Percentiles rank a stretch among this genome's conserved stretches.
Evolutionary conservation across 1,140 invertebrate species (phyloP).

Genomic region (Littorina saxatilis): DNA sequence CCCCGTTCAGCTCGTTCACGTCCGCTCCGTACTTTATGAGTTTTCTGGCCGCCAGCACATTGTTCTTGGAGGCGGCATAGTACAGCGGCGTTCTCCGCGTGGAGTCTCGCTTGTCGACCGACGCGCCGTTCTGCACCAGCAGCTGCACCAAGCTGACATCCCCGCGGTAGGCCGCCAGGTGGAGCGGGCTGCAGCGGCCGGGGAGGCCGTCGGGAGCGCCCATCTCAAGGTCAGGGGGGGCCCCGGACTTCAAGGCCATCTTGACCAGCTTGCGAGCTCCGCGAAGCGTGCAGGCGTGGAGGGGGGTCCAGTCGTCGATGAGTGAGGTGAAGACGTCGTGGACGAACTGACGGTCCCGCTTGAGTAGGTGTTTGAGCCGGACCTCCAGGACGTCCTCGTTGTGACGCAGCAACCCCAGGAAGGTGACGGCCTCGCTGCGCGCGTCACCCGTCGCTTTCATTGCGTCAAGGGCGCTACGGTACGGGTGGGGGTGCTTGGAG

Average conservation of each 20-base stretch:
- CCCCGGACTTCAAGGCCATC: slow-evolving; percentile 59
- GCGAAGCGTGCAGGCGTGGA: slow-evolving; percentile 68
- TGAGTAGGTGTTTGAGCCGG: slow-evolving; percentile 58
- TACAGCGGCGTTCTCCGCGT: slow-evolving; percentile 55
- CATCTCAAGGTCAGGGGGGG: slow-evolving; percentile 64
- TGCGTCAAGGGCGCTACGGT: too few relatives aligned
- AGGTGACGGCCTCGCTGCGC: slow-evolving; percentile 53
- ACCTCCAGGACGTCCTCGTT: slow-evolving; percentile 62
- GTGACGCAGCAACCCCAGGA: slow-evolving; percentile 59
- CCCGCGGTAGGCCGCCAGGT: slow-evolving; percentile 68
- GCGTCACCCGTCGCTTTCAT: slow-evolving; percentile 4
- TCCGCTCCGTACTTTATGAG: slow-evolving; percentile 66
- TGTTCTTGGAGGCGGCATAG: slow-evolving; percentile 60
- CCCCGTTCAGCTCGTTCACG: slow-evolving; percentile 33
- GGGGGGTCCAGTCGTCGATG: slow-evolving; percentile 68
- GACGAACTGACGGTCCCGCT: slow-evolving; percentile 56
- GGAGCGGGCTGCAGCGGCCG: slow-evolving; percentile 62
- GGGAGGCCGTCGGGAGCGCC: slow-evolving; percentile 64
- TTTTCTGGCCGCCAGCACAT: slow-evolving; percentile 61
- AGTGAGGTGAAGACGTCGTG: slow-evolving; percentile 58
- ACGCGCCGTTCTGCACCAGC: slow-evolving; percentile 44
- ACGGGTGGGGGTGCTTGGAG: too few relatives aligned
- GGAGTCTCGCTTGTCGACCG: background rate
- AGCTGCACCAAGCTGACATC: slow-evolving; percentile 67
- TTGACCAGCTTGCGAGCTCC: slow-evolving; percentile 67